Conservation (phyloP, 2,113 vertebrate genomes). For the Oxygymnocypris stewartii region DNA sequence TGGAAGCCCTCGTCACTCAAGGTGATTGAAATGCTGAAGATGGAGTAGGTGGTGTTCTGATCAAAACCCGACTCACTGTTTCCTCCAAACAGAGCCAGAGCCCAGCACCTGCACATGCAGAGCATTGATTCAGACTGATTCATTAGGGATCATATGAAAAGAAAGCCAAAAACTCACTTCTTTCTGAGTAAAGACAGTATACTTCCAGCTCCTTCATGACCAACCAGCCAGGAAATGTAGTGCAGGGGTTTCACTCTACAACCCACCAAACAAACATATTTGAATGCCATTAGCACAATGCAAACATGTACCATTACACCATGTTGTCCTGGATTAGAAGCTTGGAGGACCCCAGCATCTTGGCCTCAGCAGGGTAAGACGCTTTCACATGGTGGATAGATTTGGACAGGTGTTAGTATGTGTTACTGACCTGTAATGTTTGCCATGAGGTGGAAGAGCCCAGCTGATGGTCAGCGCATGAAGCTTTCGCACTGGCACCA, state of each 20-base stretch:
- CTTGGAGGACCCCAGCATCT: not conserved
- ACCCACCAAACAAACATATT: constrained; percentile 39
- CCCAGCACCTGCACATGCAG: constrained; percentile 83
- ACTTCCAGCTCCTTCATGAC: constrained; percentile 94
- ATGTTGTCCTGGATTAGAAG: not conserved
- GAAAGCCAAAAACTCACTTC: constrained; percentile 81
- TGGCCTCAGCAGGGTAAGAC: not conserved
- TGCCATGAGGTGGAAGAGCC: constrained; percentile 90
- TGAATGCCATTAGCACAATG: constrained; percentile 38
- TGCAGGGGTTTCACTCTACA: constrained; percentile 93
- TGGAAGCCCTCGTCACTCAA: constrained; percentile 93
- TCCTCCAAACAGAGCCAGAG: constrained; percentile 90
- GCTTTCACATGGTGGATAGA: not conserved
- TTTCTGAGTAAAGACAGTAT: constrained; percentile 91
- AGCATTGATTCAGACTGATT: not conserved
- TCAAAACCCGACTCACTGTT: constrained; percentile 96
- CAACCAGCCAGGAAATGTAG: constrained; percentile 96
- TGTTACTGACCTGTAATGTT: constrained; percentile 86
- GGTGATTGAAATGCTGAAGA: constrained; percentile 94
- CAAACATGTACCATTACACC: not conserved
- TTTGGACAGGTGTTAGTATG: not conserved
- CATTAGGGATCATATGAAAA: constrained; percentile 20
- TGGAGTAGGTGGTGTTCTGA: constrained; percentile 93
- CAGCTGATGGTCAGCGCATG: constrained; percentile 93
- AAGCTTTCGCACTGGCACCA: constrained; percentile 93